These are phyloP conservation scores for rabbit (Oryctolagus cuniculus) DNA, from an alignment of 2,113 vertebrate species.

Conservation along the genomic window mOryCun1.1 NC_091442.1:30042501-30043000, in stretches of 20 bases:
- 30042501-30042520: slow-evolving; percentile 80
- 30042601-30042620: background rate
- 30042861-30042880: slow-evolving; percentile 30
- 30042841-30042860: background rate
- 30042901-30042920: too few species aligned
- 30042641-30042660: background rate
- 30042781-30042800: slow-evolving; percentile 27
- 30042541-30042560: slow-evolving; percentile 77
- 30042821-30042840: slow-evolving; percentile 40
- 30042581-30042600: background rate
- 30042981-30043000: too few species aligned
- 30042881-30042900: background rate
- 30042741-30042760: slow-evolving; percentile 24
- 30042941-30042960: too few species aligned
- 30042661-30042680: slow-evolving; percentile 67
- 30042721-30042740: slow-evolving; percentile 27
- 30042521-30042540: slow-evolving; percentile 75
- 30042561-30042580: slow-evolving; percentile 72
- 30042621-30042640: background rate
- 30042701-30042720: slow-evolving; percentile 48
- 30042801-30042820: slow-evolving; percentile 37
- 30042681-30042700: slow-evolving; percentile 63
- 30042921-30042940: too few species aligned
- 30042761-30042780: slow-evolving; percentile 44
- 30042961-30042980: too few species aligned